Base-by-base conservation (phyloP, 2,888 invertebrate genomes). In the Nemapogon koenigi region DNA sequence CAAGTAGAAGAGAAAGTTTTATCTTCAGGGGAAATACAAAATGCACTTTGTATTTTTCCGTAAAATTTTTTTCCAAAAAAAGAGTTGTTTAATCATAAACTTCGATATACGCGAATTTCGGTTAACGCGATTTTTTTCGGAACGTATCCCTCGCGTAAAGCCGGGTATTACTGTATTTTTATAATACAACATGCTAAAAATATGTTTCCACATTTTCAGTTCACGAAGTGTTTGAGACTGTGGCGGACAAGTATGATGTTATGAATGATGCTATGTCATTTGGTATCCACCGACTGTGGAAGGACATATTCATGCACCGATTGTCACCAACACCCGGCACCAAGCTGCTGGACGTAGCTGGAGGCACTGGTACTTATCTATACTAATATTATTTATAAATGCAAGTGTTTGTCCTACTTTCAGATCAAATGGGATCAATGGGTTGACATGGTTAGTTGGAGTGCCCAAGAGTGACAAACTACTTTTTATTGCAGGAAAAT, bases 241-340 rank as follows among this genome's bases (percentile, higher is more conserved):
- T 99, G 2, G 97, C 99, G 0, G 81, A 86, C 39, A 91, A 88
- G 13, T 99, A 99, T 64, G 99, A 99, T 64, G 54, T 89, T 40
- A 99, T 99, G 98, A 99, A 99, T 61, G 99, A 99, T 81, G 88
- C 86, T 1, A 97, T 99, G 97, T 97, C 97, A 37, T 73, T 89
- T 44, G 97, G 98, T 4, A 84, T 98, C 41, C 99, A 99, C 68
- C 80, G 98, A 30, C 47, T 97, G 2, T 99, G 99, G 99, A 99
- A 99, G 64, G 96, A 98, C 60, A 83, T 88, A 38, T 95, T 98
- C 53, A 86, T 99, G 43, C 82, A 87, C 40, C 82, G 86, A 31
- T 69, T 98, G 30, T 84, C 86, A 2, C 93, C 96, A 0, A 83
- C 84, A 3, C 84, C 83, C 35, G 89, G 87, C 41, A 93, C 88